These are phyloP conservation scores for Odobenus rosmarus DNA, from an alignment of 2,113 vertebrate species.

Conservation along the genomic window DNA sequence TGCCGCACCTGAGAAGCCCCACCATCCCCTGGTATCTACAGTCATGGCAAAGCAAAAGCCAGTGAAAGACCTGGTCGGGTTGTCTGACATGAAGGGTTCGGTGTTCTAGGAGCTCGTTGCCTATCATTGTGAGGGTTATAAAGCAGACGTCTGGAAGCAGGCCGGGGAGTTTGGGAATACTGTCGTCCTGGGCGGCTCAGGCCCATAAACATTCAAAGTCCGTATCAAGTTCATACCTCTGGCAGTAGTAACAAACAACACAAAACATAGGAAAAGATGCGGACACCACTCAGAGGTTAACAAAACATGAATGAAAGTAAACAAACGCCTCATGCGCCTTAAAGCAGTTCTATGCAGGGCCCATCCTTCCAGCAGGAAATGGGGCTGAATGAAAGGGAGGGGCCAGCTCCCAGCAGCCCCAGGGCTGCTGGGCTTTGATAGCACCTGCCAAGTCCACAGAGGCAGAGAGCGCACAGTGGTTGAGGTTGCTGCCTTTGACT, in stretches of 20 bases:
- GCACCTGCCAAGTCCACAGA: neutral
- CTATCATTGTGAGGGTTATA: slow-evolving; percentile 45
- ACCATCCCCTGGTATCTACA: neutral
- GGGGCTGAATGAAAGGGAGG: neutral
- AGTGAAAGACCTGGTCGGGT: neutral
- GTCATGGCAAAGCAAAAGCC: neutral
- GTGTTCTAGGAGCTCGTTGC: slow-evolving; percentile 51
- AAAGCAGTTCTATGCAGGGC: neutral
- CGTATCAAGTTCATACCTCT: slow-evolving; percentile 59
- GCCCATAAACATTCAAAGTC: slow-evolving; percentile 69
- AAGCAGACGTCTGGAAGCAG: slow-evolving; percentile 69
- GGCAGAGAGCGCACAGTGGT: neutral
- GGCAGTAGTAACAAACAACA: slow-evolving; percentile 23
- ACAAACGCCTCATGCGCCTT: neutral
- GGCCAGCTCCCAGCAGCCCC: neutral
- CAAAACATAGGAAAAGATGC: slow-evolving; percentile 34
- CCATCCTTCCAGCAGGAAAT: neutral
- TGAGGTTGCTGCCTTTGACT: neutral
- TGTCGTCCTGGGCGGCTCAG: neutral
- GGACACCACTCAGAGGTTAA: slow-evolving; percentile 30
- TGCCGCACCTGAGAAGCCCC: slow-evolving; percentile 15
- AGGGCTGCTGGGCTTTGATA: neutral
- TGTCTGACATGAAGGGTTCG: slow-evolving; percentile 20
- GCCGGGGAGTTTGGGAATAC: slow-evolving; percentile 44
- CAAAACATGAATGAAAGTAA: slow-evolving; percentile 62